phyloP scores from a whole-genome alignment of 2,113 vertebrate species.

The Halcyon senegalensis region DNA sequence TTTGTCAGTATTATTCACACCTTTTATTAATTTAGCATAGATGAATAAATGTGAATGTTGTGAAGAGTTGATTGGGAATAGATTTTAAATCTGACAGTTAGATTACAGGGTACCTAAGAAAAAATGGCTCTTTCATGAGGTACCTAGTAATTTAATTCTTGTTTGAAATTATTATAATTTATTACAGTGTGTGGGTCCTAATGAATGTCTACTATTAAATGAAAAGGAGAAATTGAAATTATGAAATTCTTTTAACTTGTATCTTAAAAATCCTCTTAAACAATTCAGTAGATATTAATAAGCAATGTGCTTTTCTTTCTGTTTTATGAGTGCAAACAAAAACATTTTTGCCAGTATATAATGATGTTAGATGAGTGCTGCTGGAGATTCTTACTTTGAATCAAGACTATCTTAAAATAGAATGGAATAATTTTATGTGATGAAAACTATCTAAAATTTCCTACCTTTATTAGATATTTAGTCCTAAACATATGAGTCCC shows the following conservation, averaged over 20 bases:
- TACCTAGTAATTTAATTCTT: conserved; percentile 99
- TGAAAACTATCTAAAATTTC: neutral
- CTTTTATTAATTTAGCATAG: conserved; percentile 98
- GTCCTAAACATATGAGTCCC: neutral
- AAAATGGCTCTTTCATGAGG: conserved; percentile 89
- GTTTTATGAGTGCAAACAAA: conserved; percentile 72
- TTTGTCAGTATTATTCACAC: conserved; percentile 92
- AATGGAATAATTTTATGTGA: neutral
- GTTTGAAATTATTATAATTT: conserved; percentile 99
- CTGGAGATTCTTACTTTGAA: conserved; percentile 41
- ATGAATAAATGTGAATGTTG: conserved; percentile 99
- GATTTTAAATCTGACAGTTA: conserved; percentile 98
- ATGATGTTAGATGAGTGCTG: conserved; percentile 33
- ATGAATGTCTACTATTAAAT: conserved; percentile 98
- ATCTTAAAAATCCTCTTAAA: conserved; percentile 83
- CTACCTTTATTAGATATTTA: neutral
- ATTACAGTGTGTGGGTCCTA: conserved; percentile 96
- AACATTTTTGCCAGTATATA: conserved; percentile 62
- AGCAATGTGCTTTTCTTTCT: conserved; percentile 67
- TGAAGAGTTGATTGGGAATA: conserved; percentile 94
- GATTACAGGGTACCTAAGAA: conserved; percentile 94
- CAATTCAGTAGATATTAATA: conserved; percentile 80
- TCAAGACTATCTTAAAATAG: conserved; percentile 30
- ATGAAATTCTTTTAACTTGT: conserved; percentile 85
- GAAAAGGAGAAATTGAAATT: conserved; percentile 95